Conservation (phyloP, 2,888 invertebrate species). For the Calephelis perditalis region DNA sequence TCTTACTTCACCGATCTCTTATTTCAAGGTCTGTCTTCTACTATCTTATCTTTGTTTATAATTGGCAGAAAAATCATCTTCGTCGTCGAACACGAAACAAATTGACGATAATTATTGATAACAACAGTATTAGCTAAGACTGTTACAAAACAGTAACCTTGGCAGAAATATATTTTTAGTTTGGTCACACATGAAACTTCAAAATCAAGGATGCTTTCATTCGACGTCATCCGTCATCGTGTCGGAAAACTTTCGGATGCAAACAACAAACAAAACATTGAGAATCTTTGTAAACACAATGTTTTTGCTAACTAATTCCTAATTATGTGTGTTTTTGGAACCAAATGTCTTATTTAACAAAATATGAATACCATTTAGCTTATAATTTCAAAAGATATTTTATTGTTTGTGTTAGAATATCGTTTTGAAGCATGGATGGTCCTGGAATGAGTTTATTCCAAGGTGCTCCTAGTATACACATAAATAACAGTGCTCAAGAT, state of each 20-base stretch:
- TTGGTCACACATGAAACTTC: constrained; percentile 1
- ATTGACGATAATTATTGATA: not conserved
- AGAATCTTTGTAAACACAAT: constrained; percentile 9
- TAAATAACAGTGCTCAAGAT: constrained; percentile 81
- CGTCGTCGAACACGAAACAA: not conserved
- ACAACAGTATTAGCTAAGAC: not conserved
- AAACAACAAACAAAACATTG: constrained; percentile 10
- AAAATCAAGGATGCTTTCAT: constrained; percentile 7
- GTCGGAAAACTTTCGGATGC: constrained; percentile 9
- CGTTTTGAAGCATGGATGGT: constrained; percentile 64
- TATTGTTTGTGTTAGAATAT: not conserved
- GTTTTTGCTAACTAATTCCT: not conserved
- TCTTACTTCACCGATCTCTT: not conserved
- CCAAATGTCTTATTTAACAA: constrained; percentile 13
- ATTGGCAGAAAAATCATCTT: constrained; percentile 2
- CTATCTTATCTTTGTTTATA: constrained; percentile 24
- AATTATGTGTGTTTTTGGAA: not conserved
- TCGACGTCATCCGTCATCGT: constrained; percentile 11
- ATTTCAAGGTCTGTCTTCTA: constrained; percentile 14
- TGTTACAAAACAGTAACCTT: constrained; percentile 2
- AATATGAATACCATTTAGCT: not conserved
- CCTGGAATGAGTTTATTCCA: constrained; percentile 85
- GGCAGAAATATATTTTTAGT: not conserved
- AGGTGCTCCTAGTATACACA: constrained; percentile 80
- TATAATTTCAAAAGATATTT: not conserved